Base-by-base conservation (phyloP, 1,140 invertebrate genomes). In the Condylostylus longicornis region DNA sequence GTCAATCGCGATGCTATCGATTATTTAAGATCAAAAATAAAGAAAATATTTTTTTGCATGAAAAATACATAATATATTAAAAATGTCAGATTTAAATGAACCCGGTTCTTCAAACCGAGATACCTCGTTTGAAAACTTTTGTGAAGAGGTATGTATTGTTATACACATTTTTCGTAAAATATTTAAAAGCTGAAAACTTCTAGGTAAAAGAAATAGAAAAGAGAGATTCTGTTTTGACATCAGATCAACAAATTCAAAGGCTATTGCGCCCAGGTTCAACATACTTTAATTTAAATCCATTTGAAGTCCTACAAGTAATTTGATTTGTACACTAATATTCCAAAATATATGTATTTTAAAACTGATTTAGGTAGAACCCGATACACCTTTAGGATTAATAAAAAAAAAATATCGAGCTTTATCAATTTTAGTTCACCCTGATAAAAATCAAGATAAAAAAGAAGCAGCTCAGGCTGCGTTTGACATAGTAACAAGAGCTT, bases 351-450 rank as follows among this genome's bases (percentile, higher is more conserved):
- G n/a, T n/a, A n/a, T n/a, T n/a, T n/a, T n/a, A n/a, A n/a, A n/a
- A n/a, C n/a, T n/a, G n/a, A n/a, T n/a, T n/a, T n/a, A n/a, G n/a
- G n/a, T 98, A 44, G 91, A 97, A 51, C 87, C 88, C 20, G 83
- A 89, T 38, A 74, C 78, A 18, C 63, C 79, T 20, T 58, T 97
- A 27, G 87, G 94, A 49, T 86, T 93, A 58, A 80, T 96, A 18
- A 95, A 95, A 60, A 97, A 94, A 58, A 94, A 94, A 66, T 98
- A 97, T 61, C 76, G 87, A 63, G 74, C 86, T 50, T 75, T 98
- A 51, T 98, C 94, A 12, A 90, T 98, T 62, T 69, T 98, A 44
- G 89, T 98, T 1, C 95, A 99, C 80, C 96, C 95, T 18, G 58
- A 60, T 33, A 61, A 61, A 33, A 60, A 58, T 32, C 82, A 82